A percentile compares a stretch with the other conserved stretches of the same genome.
Evolutionary conservation across 2,888 invertebrate species (phyloP).

Genomic region (Tachina fera): DNA sequence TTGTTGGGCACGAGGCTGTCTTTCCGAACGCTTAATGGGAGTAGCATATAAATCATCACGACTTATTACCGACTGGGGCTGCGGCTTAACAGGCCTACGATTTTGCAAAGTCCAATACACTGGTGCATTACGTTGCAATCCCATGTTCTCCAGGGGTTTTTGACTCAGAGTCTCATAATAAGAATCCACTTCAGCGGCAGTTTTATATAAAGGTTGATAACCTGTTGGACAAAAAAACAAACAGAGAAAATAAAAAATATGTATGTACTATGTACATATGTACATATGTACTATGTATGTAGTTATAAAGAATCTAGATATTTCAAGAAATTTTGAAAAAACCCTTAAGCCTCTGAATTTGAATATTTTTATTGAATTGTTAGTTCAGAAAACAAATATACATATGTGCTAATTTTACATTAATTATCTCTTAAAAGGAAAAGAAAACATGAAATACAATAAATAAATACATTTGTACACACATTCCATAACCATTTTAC

Average conservation of each 20-base stretch:
- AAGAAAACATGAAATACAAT: slow-evolving; percentile 15
- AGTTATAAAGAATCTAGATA: neutral
- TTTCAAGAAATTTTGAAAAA: neutral
- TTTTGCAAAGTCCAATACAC: slow-evolving; percentile 86
- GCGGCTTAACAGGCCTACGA: slow-evolving; percentile 78
- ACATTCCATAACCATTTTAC: slow-evolving; percentile 54
- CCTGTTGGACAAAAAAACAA: slow-evolving; percentile 81
- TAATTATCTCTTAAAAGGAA: slow-evolving; percentile 25
- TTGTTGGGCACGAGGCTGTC: slow-evolving; percentile 74
- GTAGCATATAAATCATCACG: slow-evolving; percentile 82
- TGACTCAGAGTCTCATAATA: slow-evolving; percentile 74
- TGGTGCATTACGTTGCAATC: slow-evolving; percentile 83
- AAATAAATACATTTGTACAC: slow-evolving; percentile 32
- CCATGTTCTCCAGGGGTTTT: slow-evolving; percentile 55
- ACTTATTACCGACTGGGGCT: slow-evolving; percentile 74
- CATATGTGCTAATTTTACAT: slow-evolving; percentile 14
- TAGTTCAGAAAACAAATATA: slow-evolving; percentile 19
- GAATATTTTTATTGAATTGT: neutral
- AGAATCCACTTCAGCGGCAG: slow-evolving; percentile 72
- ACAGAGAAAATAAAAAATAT: slow-evolving; percentile 9
- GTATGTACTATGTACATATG: neutral
- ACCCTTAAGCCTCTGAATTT: slow-evolving; percentile 15
- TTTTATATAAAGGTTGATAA: slow-evolving; percentile 86
- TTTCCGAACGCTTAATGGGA: slow-evolving; percentile 81
- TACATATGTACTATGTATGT: too few relatives aligned